Conservation (phyloP, 2,888 invertebrate species). For the Tipula unca region DNA sequence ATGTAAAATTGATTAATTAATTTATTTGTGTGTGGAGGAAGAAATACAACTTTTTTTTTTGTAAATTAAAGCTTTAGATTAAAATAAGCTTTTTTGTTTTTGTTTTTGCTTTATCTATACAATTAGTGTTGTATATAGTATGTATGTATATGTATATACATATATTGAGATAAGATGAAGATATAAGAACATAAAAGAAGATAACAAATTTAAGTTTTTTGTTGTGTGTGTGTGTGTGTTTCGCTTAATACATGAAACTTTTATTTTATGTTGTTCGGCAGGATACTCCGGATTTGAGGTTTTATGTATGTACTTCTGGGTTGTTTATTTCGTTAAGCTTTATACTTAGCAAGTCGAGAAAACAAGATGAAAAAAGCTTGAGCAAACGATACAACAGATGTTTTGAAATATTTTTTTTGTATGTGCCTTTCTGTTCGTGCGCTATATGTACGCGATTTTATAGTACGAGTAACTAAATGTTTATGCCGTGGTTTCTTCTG, state of each 20-base stretch:
- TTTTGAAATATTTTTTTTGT: not conserved
- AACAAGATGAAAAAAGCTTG: not conserved
- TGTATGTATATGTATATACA: not conserved
- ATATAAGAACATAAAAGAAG: not conserved
- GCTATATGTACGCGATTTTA: not conserved
- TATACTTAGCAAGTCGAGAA: not conserved
- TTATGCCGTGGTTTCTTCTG: not conserved
- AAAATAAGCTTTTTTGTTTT: not conserved
- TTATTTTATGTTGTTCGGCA: not conserved
- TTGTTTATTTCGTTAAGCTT: not conserved
- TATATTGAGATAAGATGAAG: not conserved
- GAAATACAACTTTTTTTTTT: not conserved
- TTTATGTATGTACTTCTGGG: not conserved
- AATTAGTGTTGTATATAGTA: not conserved
- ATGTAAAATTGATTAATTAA: constrained; percentile 14
- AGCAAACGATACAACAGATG: not conserved
- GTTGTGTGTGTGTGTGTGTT: no score
- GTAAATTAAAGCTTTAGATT: not conserved
- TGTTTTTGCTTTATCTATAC: not conserved
- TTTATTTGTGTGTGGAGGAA: not conserved
- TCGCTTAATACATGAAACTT: not conserved
- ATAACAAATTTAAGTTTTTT: not conserved
- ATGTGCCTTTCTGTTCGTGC: not conserved
- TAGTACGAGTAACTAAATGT: not conserved
- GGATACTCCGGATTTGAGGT: not conserved